phyloP scores from a whole-genome alignment of 2,888 invertebrate genomes.

The Sinelater perroti region DNA sequence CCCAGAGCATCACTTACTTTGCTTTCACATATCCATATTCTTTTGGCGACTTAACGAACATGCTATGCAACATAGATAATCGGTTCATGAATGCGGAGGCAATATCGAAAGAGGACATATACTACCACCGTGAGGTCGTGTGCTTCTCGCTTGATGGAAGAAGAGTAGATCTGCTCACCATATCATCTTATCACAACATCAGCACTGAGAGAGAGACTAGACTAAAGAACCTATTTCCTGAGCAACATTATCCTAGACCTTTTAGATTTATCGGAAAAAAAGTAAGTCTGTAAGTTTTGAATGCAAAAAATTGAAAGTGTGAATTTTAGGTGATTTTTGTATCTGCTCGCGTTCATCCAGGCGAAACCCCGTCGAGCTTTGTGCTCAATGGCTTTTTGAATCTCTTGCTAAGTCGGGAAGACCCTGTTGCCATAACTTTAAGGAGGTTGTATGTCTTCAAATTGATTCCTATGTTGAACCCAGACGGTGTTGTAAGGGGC shows the following conservation, averaged over 20 bases:
- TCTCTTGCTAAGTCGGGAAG: constrained; percentile 76
- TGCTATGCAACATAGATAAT: constrained; percentile 73
- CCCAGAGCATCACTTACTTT: constrained; percentile 80
- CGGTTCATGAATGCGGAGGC: constrained; percentile 63
- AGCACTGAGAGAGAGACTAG: constrained; percentile 75
- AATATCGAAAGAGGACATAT: constrained; percentile 73
- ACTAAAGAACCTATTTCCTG: constrained; percentile 78
- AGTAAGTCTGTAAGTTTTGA: constrained; percentile 61
- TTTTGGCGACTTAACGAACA: constrained; percentile 81
- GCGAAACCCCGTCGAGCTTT: constrained; percentile 90
- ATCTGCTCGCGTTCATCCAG: constrained; percentile 90
- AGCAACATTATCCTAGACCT: constrained; percentile 71
- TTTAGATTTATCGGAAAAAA: constrained; percentile 81
- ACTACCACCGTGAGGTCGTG: constrained; percentile 84
- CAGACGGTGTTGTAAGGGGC: constrained; percentile 87
- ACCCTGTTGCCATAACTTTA: constrained; percentile 77
- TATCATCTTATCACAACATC: constrained; percentile 82
- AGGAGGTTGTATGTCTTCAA: constrained; percentile 86
- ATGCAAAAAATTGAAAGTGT: too few species aligned
- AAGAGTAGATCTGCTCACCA: constrained; percentile 82
- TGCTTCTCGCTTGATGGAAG: constrained; percentile 80
- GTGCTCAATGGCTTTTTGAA: constrained; percentile 90
- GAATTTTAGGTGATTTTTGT: constrained; percentile 79
- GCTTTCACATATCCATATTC: constrained; percentile 93
- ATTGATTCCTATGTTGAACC: constrained; percentile 89